Evolutionary conservation across 2,888 invertebrate genomes (phyloP), one percentile per base, ranked within the genome.

Genomic region (Ormyrus thymus): DNA sequence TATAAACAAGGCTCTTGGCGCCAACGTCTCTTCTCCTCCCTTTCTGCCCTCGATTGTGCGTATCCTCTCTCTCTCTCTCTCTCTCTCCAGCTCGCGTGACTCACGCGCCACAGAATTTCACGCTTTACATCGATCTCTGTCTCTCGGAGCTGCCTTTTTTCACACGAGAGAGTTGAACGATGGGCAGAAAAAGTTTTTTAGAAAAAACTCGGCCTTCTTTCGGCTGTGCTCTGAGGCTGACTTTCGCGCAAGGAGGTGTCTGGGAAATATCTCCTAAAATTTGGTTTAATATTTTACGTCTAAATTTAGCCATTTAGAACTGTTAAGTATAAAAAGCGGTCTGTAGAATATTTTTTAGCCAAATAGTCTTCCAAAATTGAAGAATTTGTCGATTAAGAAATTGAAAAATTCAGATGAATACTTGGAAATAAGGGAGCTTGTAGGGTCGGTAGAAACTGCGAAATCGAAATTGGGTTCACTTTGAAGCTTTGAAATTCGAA

Each of bases 1-100:
- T 71, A 80, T 80, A 80, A 80, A 80, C 80, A 80, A 80, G 71
- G 70, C 71, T 55, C 53, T 76, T 80, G 79, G 79, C 76, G 79
- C 76, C 79, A 66, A 53, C 48, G 15, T 15, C 29, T 51, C 64
- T 7, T 13, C 50, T 43, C 55, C 50, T 43, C 55, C 5, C 53
- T 56, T 48, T 50, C 15, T n/a, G 13, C 65, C 3, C 46, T 6
- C 53, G 46, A 29, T 29, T 29, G 29, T 29, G 29, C 29, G 29
- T 29, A 29, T 29, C 29, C 58, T 55, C 66, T n/a, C 29, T 15
- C 59, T 15, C 59, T 15, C 29, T 13, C 50, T 8, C 43, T 58
- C 46, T 48, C 45, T 29, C 46, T 75, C 76, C 64, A 59, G 58
- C 51, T 70, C 15, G 69, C 69, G 74, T 78, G 78, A 78, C 74